A percentile compares a stretch with the other conserved stretches of the same genome.
These are phyloP conservation scores for Anolis carolinensis DNA, from an alignment of 2,113 vertebrate genomes.

Conservation along the genomic window DNA sequence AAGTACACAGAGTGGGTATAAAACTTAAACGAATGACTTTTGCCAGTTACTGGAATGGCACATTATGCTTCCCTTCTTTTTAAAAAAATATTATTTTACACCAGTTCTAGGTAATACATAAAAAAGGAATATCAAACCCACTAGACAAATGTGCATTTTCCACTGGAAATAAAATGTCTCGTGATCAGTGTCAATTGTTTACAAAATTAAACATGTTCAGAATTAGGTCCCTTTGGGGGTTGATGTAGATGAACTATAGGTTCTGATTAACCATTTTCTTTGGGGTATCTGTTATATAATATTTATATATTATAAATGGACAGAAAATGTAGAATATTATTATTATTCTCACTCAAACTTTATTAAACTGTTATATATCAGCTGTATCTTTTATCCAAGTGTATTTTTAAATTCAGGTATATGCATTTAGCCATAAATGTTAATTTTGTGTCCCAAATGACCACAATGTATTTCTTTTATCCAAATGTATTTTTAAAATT, in stretches of 20 bases:
- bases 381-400: constrained; percentile 39
- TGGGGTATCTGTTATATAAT: background rate
- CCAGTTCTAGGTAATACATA: background rate
- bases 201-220: background rate
- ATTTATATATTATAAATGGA: background rate
- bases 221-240: background rate
- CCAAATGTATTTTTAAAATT: constrained; percentile 30
- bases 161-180: background rate
- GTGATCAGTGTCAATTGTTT: background rate
- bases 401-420: constrained; percentile 36
- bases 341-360: constrained; percentile 24
- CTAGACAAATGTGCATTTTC: background rate
- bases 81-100: background rate
- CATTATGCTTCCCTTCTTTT: background rate
- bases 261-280: background rate
- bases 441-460: background rate
- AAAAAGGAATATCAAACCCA: background rate
- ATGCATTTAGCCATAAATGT: background rate
- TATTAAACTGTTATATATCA: constrained; percentile 23
- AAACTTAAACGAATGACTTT: background rate
- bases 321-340: background rate
- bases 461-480: background rate
- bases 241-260: background rate
- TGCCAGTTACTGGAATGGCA: background rate
- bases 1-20: background rate